A percentile compares a stretch with the other conserved stretches of the same genome.
These are phyloP conservation scores for Tupiocoris notatus DNA, from an alignment of 2,888 invertebrate genomes.

Conservation along the genomic window DNA sequence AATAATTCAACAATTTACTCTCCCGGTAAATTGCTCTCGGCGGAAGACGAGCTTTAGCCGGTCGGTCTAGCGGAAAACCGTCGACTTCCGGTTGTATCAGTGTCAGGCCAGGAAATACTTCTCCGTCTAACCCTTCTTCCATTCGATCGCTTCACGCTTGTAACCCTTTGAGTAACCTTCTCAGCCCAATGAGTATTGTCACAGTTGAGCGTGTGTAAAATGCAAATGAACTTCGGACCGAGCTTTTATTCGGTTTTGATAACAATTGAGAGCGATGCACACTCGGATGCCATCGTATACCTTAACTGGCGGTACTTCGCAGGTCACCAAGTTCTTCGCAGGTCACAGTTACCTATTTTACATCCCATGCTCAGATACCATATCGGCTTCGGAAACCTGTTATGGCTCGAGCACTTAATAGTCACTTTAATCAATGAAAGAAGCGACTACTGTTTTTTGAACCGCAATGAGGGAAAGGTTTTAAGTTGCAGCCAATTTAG, in stretches of 20 bases:
- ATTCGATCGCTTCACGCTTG: neutral
- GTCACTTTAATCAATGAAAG: no score
- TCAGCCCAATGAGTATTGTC: neutral
- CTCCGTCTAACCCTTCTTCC: neutral
- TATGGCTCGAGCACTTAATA: no score
- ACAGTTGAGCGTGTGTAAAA: slow-evolving; percentile 17
- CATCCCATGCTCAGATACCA: neutral
- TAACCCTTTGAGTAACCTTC: neutral
- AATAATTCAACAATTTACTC: slow-evolving; percentile 43
- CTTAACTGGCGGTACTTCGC: no score
- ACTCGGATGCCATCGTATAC: no score
- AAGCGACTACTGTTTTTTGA: no score
- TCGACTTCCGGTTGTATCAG: slow-evolving; percentile 39
- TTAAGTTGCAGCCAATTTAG: no score
- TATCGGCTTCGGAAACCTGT: no score
- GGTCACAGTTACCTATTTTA: neutral
- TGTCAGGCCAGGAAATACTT: slow-evolving; percentile 32
- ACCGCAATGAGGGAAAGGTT: no score
- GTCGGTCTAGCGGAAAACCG: slow-evolving; percentile 40
- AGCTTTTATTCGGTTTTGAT: slow-evolving; percentile 5
- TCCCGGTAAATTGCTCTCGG: slow-evolving; percentile 27
- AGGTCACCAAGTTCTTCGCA: neutral
- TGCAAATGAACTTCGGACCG: slow-evolving; percentile 11
- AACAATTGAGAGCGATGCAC: neutral
- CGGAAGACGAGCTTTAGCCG: slow-evolving; percentile 38